Evolutionary conservation across 2,888 invertebrate species (phyloP).

Genomic region (Notodonta dromedarius): DNA sequence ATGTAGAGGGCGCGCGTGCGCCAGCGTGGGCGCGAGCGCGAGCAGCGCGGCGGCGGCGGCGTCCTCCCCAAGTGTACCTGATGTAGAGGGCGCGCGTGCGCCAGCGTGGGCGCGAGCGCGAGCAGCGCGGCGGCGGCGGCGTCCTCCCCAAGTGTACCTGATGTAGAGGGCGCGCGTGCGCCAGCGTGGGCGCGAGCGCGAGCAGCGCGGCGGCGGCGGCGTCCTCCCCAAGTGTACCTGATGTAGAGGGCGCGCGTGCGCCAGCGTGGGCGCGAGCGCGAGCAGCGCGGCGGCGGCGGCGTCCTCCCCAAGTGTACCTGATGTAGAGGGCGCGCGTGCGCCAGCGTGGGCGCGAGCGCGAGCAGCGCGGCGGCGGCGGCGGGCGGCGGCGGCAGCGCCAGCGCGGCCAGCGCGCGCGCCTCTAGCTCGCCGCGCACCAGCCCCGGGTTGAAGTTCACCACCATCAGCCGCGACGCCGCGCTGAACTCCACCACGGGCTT

Average conservation of each 20-base stretch:
- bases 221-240: too few relatives aligned
- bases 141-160: too few relatives aligned
- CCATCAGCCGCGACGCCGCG: constrained; percentile 88
- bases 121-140: too few relatives aligned
- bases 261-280: constrained; percentile 90
- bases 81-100: constrained; percentile 93
- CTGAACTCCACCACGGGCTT: constrained; percentile 93
- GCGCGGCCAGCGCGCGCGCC: constrained; percentile 92
- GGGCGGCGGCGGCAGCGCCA: constrained; percentile 91
- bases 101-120: constrained; percentile 90
- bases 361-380: constrained; percentile 88
- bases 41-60: too few relatives aligned
- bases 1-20: too few relatives aligned
- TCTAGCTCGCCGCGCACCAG: constrained; percentile 93
- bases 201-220: too few relatives aligned
- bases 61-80: too few relatives aligned
- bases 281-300: too few relatives aligned
- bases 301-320: too few relatives aligned
- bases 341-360: constrained; percentile 90
- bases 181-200: constrained; percentile 90
- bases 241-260: constrained; percentile 93
- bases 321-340: constrained; percentile 93
- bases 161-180: constrained; percentile 93
- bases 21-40: too few relatives aligned
- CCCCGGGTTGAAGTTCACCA: constrained; percentile 95